A percentile compares a stretch with the other conserved stretches of the same genome.
Evolutionary conservation across 2,113 vertebrate species (phyloP).

Genomic region (Cottus gobio): DNA sequence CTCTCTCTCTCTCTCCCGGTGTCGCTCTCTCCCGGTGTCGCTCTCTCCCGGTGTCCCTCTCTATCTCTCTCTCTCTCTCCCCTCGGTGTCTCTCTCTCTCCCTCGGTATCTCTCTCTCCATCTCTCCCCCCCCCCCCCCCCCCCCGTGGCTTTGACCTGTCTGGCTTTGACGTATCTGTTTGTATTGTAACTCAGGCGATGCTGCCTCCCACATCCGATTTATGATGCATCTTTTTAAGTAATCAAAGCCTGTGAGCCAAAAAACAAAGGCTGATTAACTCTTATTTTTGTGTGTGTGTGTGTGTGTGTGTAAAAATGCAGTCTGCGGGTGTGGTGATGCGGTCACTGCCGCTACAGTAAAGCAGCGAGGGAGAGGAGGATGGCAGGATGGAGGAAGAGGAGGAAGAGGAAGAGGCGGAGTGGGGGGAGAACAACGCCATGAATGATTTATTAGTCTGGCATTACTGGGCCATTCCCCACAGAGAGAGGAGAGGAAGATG

Average conservation of each 20-base stretch:
- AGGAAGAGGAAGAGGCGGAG: constrained; percentile 41
- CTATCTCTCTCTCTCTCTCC: constrained; percentile 43
- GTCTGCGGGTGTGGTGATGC: constrained; percentile 65
- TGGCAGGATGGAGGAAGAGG: constrained; percentile 44
- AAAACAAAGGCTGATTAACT: constrained; percentile 29
- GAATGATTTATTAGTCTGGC: constrained; percentile 85
- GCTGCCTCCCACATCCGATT: constrained; percentile 61
- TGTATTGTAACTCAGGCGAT: constrained; percentile 44
- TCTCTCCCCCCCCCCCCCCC: background rate
- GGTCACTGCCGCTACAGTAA: constrained; percentile 56
- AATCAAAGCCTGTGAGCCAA: constrained; percentile 36
- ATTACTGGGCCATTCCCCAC: constrained; percentile 81
- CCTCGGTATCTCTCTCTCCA: background rate
- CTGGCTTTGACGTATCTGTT: constrained; percentile 71
- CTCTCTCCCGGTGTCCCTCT: no score
- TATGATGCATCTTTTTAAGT: constrained; percentile 55
- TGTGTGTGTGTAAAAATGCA: constrained; percentile 31
- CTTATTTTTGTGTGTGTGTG: constrained; percentile 29
- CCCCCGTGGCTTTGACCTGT: constrained; percentile 66
- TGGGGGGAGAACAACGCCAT: constrained; percentile 64
- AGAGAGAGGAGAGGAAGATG: constrained; percentile 65
- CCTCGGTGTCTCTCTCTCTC: background rate
- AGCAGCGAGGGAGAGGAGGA: constrained; percentile 57
- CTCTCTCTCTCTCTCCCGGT: background rate
- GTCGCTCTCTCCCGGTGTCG: no score